phyloP scores from a whole-genome alignment of 2,113 vertebrate species.

The Tricholaema leucomelas region DNA sequence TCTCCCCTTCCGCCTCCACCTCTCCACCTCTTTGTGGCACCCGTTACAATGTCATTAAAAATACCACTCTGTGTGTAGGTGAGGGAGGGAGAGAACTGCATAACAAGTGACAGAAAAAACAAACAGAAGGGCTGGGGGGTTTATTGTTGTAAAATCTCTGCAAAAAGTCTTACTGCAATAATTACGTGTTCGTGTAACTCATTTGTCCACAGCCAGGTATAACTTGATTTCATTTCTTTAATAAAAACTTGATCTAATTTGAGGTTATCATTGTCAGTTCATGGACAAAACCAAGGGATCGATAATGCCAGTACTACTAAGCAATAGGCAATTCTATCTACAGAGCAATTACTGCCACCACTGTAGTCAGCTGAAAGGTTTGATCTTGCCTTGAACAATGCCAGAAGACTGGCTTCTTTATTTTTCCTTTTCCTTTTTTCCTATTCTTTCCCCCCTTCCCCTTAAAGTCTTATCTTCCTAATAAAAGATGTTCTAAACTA shows the following conservation, averaged over 20 bases:
- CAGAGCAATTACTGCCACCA: conserved; percentile 5
- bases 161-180: neutral
- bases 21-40: neutral
- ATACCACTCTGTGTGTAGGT: neutral
- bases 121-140: neutral
- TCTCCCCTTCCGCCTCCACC: neutral
- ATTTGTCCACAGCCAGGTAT: conserved; percentile 8
- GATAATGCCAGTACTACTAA: neutral
- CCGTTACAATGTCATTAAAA: neutral
- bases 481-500: neutral
- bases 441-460: neutral
- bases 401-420: neutral
- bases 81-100: neutral
- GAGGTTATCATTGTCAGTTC: conserved; percentile 28
- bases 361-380: neutral
- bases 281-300: conserved; percentile 11
- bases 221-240: conserved; percentile 50
- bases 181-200: neutral
- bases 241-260: conserved; percentile 58
- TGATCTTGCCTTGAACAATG: conserved; percentile 8
- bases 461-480: neutral
- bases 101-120: neutral
- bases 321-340: conserved; percentile 15
- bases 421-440: neutral
- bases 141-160: neutral